phyloP scores from a whole-genome alignment of 2,888 invertebrate genomes.

The Drosophila setosimentum region DNA sequence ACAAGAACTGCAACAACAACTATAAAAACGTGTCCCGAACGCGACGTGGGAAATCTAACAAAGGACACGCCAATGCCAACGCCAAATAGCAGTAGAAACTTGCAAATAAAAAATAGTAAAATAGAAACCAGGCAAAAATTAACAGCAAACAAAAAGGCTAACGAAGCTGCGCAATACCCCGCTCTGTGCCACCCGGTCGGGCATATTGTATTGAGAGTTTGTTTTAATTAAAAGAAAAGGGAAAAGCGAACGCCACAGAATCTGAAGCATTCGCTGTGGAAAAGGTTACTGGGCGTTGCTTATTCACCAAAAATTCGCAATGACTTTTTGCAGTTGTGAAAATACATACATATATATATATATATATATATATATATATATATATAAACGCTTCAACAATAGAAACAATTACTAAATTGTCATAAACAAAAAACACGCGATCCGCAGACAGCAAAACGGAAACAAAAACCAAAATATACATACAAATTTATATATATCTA shows the following conservation, averaged over 20 bases:
- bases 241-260: constrained; percentile 37
- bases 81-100: constrained; percentile 23
- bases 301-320: constrained; percentile 41
- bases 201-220: constrained; percentile 80
- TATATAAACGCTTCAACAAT: constrained; percentile 57
- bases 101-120: constrained; percentile 27
- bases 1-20: constrained; percentile 26
- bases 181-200: constrained; percentile 31
- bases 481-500: constrained; percentile 11
- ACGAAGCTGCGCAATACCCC: constrained; percentile 35
- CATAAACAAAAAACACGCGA: constrained; percentile 40
- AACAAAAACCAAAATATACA: constrained; percentile 24
- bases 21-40: constrained; percentile 52
- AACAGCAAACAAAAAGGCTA: constrained; percentile 74
- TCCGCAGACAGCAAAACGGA: constrained; percentile 18
- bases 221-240: constrained; percentile 77
- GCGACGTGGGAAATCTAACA: constrained; percentile 75
- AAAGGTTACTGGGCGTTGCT: constrained; percentile 64
- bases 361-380: not conserved
- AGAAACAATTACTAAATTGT: constrained; percentile 69
- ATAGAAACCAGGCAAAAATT: constrained; percentile 56
- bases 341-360: constrained; percentile 1
- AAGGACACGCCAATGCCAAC: constrained; percentile 58
- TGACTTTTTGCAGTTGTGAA: constrained; percentile 44
- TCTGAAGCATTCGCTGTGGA: constrained; percentile 18